Conservation (phyloP, 2,113 vertebrate genomes). For the Bujurquina vittata region DNA sequence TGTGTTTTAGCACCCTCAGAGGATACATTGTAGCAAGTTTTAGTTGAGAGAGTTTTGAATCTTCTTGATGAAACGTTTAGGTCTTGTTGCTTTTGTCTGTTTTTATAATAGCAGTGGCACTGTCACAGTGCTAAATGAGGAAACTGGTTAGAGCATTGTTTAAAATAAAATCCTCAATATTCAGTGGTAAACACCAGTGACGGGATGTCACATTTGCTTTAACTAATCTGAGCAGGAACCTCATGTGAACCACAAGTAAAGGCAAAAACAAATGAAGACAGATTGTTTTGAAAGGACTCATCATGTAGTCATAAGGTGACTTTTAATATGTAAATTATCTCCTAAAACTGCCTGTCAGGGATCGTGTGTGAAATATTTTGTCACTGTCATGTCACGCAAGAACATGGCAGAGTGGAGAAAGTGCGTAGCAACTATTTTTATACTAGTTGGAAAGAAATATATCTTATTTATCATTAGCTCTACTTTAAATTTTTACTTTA, state of each 20-base stretch:
- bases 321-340: slow-evolving; percentile 30
- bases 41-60: background rate
- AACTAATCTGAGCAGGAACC: background rate
- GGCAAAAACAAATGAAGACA: background rate
- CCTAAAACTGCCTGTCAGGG: slow-evolving; percentile 30
- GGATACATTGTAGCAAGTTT: background rate
- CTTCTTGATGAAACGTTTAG: background rate
- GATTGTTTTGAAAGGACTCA: slow-evolving; percentile 10
- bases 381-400: slow-evolving; percentile 50
- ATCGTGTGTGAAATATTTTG: slow-evolving; percentile 45
- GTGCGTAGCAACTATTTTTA: slow-evolving; percentile 81
- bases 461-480: slow-evolving; percentile 50
- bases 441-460: slow-evolving; percentile 62
- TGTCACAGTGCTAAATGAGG: background rate
- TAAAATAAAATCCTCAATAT: background rate
- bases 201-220: slow-evolving; percentile 4
- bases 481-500: slow-evolving; percentile 48
- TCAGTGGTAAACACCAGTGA: background rate
- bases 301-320: slow-evolving; percentile 5
- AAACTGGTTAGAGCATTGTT: background rate
- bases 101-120: background rate
- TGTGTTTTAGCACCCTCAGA: background rate
- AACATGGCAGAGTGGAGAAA: slow-evolving; percentile 51
- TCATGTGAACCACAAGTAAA: background rate
- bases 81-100: background rate